Evolutionary conservation across 1,140 invertebrate species (phyloP), one percentile per base, ranked within the genome.

Genomic region (Drosophila murphyi): DNA sequence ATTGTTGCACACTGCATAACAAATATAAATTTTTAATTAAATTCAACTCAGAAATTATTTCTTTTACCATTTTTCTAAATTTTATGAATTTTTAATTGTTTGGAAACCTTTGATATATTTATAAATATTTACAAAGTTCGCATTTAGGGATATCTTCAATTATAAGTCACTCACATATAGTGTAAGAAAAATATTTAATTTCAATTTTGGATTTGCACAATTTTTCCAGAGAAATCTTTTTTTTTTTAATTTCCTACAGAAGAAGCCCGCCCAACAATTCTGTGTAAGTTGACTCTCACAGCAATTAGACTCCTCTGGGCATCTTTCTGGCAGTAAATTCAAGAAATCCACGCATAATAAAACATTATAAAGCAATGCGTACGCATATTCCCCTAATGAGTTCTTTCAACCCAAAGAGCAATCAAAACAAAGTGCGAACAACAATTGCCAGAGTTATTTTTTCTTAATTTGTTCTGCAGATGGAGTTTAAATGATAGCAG

Each of bases 1-100:
- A 88, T 88, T 63, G 31, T 55, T 59, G 32, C 39, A 41, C 41
- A 57, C 70, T 80, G 29, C 5, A 48, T 6, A 50, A 20, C 48
- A 48, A 35, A 28, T 28, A 41, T 4, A 34, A 35, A 56, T 59
- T 41, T 56, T 29, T 12, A 41, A 20, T 20, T 1, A 1, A 20
- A 20, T 20, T 20, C 20, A 20, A 20, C 20, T 20, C 20, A 20
- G 20, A 20, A 20, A 20, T 20, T 20, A 20, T 20, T 20, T 20
- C 20, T 20, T 20, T 1, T 20, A 20, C 20, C 0, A 20, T 20
- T 20, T 20, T 20, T 20, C 20, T 20, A 4, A 55, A 43, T 1
- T 35, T 28, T 55, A 28, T 55, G 20, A 47, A 31, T 8, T 55
- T 5, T 8, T 12, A 12, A 20, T 20, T 20, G 20, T 20, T 20